phyloP scores from a whole-genome alignment of 2,888 invertebrate species.

The Vesta saturnalis region DNA sequence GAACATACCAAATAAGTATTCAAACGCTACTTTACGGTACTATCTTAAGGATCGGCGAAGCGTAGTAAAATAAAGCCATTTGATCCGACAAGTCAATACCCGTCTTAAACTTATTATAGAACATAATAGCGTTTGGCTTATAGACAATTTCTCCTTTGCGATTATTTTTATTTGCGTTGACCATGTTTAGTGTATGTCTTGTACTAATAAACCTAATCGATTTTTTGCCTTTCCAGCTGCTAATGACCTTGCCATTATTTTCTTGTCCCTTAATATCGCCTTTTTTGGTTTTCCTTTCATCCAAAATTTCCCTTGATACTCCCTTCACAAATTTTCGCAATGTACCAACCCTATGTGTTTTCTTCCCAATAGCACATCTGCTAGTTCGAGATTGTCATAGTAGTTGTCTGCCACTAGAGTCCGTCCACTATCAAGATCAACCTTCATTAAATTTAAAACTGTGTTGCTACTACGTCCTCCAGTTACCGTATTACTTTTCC shows the following conservation, averaged over 20 bases:
- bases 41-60: too few relatives aligned
- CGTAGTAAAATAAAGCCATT: not conserved
- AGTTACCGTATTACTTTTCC: not conserved
- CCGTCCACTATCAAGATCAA: not conserved
- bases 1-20: not conserved
- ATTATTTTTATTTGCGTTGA: not conserved
- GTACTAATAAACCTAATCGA: too few relatives aligned
- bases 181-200: too few relatives aligned
- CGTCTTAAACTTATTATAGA: not conserved
- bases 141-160: not conserved
- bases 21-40: not conserved
- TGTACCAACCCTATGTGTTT: conserved; percentile 11
- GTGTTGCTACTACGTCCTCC: not conserved
- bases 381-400: too few relatives aligned
- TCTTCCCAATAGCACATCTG: not conserved
- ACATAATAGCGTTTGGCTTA: not conserved
- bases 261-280: conserved; percentile 13
- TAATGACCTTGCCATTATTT: not conserved
- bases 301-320: conserved; percentile 16
- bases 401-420: too few relatives aligned
- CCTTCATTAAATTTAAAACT: not conserved
- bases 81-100: not conserved
- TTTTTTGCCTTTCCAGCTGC: not conserved
- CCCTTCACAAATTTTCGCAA: conserved; percentile 15
- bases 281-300: conserved; percentile 18